These are phyloP conservation scores for Typhlichthys eigenmanni DNA, from an alignment of 2,797 vertebrate genomes.

Conservation along the genomic window DNA sequence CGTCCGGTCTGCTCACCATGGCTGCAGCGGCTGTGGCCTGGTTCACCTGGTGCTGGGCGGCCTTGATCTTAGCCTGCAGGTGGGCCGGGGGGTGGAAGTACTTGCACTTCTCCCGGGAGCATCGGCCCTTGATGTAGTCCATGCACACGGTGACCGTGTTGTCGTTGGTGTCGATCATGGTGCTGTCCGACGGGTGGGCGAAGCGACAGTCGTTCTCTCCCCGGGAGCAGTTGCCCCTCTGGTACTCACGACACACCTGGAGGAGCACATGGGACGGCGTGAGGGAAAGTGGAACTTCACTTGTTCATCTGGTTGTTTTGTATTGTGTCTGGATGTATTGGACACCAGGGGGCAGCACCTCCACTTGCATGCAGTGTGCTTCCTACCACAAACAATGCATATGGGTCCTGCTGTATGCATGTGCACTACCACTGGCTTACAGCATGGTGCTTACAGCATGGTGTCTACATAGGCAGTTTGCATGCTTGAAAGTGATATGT, in stretches of 20 bases:
- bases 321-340: conserved; percentile 5
- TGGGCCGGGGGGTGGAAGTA: conserved; percentile 97
- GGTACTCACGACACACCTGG: conserved; percentile 96
- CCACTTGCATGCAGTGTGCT: conserved; percentile 16
- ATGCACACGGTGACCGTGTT: conserved; percentile 98
- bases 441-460: too few relatives aligned
- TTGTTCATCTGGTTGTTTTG: background rate
- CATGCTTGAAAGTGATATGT: too few relatives aligned
- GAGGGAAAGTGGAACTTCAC: background rate
- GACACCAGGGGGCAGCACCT: conserved; percentile 73
- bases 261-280: background rate
- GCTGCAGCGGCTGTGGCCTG: conserved; percentile 95
- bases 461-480: too few relatives aligned
- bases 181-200: conserved; percentile 94
- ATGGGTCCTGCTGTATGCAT: too few relatives aligned
- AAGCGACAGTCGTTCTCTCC: conserved; percentile 97
- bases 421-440: too few relatives aligned
- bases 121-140: conserved; percentile 99
- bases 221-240: conserved; percentile 95
- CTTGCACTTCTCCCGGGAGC: conserved; percentile 99
- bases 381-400: too few relatives aligned
- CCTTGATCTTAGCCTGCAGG: conserved; percentile 99
- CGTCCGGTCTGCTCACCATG: conserved; percentile 86
- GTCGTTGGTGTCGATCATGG: conserved; percentile 98
- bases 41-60: conserved; percentile 99